Base-by-base conservation (phyloP, 2,113 vertebrate species). In the Sturnus vulgaris region DNA sequence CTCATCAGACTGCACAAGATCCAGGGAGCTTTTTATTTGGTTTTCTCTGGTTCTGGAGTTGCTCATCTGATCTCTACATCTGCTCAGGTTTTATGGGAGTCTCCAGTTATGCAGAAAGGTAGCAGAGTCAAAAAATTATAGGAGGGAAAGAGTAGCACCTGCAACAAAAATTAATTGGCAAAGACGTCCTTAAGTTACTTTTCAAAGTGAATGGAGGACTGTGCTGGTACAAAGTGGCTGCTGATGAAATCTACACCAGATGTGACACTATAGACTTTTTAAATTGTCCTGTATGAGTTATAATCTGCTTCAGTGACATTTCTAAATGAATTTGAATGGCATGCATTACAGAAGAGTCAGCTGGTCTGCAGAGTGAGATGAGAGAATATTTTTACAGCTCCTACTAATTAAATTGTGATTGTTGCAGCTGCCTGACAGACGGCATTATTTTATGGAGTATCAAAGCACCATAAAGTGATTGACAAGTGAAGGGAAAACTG, bases 331-430 rank as follows among this genome's bases (percentile, higher is more conserved):
- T 94, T 91, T 78, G 75, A 93, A 77, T 89, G 94, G 65, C 56
- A 55, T 40, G 69, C 73, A 73, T 92, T 20, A 46, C 56, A 53
- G 31, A 68, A 65, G 19, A 52, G 92, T 95, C 77, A 88, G 60
- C 88, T 92, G 86, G 91, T 88, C 71, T n/a, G 70, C 40, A 70
- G 57, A 83, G 52, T 10, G 57, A 94, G 82, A 95, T 88, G 70
- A 71, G 59, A 89, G 90, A 91, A 50, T 71, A 82, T 82, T 94
- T 86, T 88, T 88, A 69, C 78, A 70, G 86, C 65, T 93, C 66
- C 56, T 53, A 60, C 86, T 92, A 93, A 88, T 96, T 95, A 92
- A 93, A 91, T 88, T 93, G 96, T 91, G 92, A 79, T 88, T 93
- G 95, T 92, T 95, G 75, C 85, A 92, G 96, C 95, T 92, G 70